These are phyloP conservation scores for Macrobrachium rosenbergii DNA, from an alignment of 1,140 invertebrate genomes.

Conservation along the genomic window DNA sequence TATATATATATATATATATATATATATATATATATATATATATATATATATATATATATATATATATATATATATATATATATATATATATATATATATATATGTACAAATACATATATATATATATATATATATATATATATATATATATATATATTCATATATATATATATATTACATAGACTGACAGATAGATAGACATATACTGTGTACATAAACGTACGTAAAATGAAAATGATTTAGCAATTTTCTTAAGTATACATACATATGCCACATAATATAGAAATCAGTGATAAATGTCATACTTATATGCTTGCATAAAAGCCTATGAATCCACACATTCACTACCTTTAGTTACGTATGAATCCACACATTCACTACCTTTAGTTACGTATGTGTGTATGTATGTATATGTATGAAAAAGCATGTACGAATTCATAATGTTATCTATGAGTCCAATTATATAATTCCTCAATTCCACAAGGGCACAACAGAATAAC, in stretches of 20 bases:
- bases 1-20: too few relatives aligned
- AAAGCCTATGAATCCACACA: background rate
- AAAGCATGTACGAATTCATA: background rate
- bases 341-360: background rate
- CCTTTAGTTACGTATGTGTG: background rate
- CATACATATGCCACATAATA: background rate
- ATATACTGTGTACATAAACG: too few relatives aligned
- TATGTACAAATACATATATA: background rate
- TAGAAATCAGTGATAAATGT: background rate
- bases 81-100: background rate
- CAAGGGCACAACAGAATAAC: background rate
- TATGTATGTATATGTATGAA: background rate
- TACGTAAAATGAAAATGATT: too few relatives aligned
- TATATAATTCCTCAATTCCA: too few relatives aligned
- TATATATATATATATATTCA: constrained; percentile 19
- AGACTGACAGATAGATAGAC: background rate
- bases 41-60: too few relatives aligned
- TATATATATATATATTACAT: constrained; percentile 26
- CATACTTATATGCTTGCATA: background rate
- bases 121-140: constrained; percentile 3
- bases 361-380: background rate
- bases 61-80: background rate
- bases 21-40: too few relatives aligned
- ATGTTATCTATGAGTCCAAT: background rate
- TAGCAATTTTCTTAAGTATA: too few relatives aligned